Evolutionary conservation across 2,113 vertebrate genomes (phyloP), one percentile per base, ranked within the genome.

Genomic region (Ophiodon elongatus): DNA sequence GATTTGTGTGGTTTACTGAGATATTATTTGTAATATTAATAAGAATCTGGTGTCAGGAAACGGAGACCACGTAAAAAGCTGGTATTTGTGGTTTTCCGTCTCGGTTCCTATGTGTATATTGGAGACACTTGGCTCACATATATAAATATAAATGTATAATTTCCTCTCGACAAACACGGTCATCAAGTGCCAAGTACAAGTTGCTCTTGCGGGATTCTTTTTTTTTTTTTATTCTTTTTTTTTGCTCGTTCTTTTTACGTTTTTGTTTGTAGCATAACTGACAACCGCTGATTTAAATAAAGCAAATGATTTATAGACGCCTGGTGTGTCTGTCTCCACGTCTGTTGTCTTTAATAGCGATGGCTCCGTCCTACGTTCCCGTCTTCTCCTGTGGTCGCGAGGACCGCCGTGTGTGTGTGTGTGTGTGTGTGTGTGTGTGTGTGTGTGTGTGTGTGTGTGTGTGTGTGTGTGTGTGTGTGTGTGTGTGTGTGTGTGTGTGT

Each of bases 231-330:
- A 14, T 89, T 84, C 90, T 13, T 27, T 29, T 59, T 93, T 84
- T 80, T 86, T 92, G 54, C 91, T 88, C 79, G 76, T 90, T 57
- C 71, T 83, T 84, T 76, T 73, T 80, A 79, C 63, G 68, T 84
- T 71, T n/a, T 76, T 79, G 66, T 92, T 94, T 84, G 87, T 89
- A 71, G 76, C 79, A 47, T 85, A 89, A 90, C 72, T 94, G 90
- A 94, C 88, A 94, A 91, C 89, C 94, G 91, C 95, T 96, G 95
- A 91, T 95, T 95, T 93, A 93, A 95, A 95, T 95, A 94, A 95
- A 95, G 92, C 78, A 93, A 88, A 86, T 95, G 92, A 92, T 95
- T 96, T 96, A 93, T 95, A 95, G 93, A 81, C 83, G 83, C 64
- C 86, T 80, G 67, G 60, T 91, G 91, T 86, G 50, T 21, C 21